These are phyloP conservation scores for Nomada flava DNA, from an alignment of 2,888 invertebrate species.

Conservation along the genomic window DNA sequence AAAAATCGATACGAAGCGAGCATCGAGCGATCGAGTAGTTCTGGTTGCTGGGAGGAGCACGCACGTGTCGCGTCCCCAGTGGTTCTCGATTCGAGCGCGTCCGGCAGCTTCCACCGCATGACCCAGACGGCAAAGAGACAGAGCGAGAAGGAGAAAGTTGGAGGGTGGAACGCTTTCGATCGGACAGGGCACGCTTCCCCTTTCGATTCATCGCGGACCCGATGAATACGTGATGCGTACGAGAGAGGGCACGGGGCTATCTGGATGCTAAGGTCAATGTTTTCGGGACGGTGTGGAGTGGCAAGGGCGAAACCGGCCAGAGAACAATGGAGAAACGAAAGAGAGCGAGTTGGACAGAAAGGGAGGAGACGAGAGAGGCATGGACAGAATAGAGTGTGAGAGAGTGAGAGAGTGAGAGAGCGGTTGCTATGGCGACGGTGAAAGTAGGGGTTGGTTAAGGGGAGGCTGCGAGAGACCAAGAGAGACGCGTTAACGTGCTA, in stretches of 20 bases:
- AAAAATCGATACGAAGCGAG: conserved; percentile 44
- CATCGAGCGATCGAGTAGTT: conserved; percentile 49
- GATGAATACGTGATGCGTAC: conserved; percentile 53
- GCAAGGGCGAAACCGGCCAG: conserved; percentile 60
- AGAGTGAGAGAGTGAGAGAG: conserved; percentile 50
- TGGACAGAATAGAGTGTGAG: conserved; percentile 27
- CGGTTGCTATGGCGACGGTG: conserved; percentile 77
- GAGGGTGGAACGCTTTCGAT: conserved; percentile 37
- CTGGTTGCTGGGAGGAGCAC: conserved; percentile 12
- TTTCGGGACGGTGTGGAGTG: conserved; percentile 75
- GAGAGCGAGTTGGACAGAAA: conserved; percentile 59
- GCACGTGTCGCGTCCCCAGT: conserved; percentile 53
- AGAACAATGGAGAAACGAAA: conserved; percentile 46
- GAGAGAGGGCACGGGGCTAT: conserved; percentile 53
- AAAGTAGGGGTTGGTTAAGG: conserved; percentile 57
- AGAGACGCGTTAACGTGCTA: conserved; percentile 47
- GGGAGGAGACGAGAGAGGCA: conserved; percentile 45
- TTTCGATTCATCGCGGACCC: conserved; percentile 55
- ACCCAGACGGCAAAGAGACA: conserved; percentile 23
- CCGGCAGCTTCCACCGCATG: conserved; percentile 12
- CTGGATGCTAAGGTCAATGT: conserved; percentile 78
- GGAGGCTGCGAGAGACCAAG: conserved; percentile 49
- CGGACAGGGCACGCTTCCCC: conserved; percentile 43
- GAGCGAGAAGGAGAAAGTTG: neutral
- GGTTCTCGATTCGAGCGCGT: conserved; percentile 38